A percentile compares a stretch with the other conserved stretches of the same genome.
These are phyloP conservation scores for Nomada fabriciana DNA, from an alignment of 2,888 invertebrate genomes.

Conservation along the genomic window DNA sequence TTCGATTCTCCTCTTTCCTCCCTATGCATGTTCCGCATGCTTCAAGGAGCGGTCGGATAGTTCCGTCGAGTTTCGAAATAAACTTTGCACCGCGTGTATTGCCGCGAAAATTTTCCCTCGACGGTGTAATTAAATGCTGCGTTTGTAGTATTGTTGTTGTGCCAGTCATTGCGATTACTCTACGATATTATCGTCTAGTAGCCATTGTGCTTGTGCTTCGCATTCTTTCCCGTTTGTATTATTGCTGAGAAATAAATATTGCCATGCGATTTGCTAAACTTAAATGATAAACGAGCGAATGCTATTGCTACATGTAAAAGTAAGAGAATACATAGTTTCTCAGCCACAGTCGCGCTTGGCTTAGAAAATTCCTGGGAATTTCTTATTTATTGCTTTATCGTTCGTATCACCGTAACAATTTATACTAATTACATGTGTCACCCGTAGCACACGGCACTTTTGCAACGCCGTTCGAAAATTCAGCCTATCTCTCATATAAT, in stretches of 20 bases:
- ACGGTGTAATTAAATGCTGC: conserved; percentile 29
- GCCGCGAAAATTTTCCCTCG: conserved; percentile 38
- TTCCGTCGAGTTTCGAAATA: conserved; percentile 45
- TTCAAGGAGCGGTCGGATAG: conserved; percentile 13
- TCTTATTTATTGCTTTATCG: too few species aligned
- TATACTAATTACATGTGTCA: too few species aligned
- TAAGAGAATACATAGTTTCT: too few species aligned
- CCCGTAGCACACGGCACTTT: too few species aligned
- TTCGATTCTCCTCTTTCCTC: neutral
- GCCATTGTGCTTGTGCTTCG: neutral
- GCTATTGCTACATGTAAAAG: too few species aligned
- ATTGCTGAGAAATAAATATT: neutral
- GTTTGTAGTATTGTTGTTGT: conserved; percentile 10
- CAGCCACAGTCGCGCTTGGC: too few species aligned
- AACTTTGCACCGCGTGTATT: conserved; percentile 20
- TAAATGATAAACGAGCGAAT: too few species aligned
- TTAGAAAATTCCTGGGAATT: too few species aligned
- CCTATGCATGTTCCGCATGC: neutral
- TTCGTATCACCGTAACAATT: too few species aligned
- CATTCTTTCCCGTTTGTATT: neutral
- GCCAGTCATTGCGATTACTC: conserved; percentile 5
- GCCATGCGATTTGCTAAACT: neutral
- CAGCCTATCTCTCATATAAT: too few species aligned
- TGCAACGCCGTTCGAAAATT: too few species aligned
- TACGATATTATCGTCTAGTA: neutral